phyloP scores from a whole-genome alignment of 2,888 invertebrate species.

The Amblyjoppa fuscipennis region DNA sequence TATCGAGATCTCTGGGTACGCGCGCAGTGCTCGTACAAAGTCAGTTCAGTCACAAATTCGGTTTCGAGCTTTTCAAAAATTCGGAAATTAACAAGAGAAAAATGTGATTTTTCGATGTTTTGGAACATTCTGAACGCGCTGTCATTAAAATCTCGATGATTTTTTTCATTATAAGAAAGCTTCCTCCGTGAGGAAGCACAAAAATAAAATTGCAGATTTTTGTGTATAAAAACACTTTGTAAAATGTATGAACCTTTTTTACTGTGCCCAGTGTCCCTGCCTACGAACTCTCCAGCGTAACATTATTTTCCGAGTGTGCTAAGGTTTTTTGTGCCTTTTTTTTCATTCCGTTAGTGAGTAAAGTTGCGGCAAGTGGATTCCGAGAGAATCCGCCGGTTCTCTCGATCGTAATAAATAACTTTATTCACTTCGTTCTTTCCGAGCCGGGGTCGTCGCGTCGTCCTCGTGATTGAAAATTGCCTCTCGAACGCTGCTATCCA shows the following conservation, averaged over 20 bases:
- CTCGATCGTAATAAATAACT: conserved; percentile 47
- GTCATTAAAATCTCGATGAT: too few species aligned
- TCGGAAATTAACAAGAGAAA: not conserved
- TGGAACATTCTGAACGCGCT: too few species aligned
- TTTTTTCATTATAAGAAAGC: too few species aligned
- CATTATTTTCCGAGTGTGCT: not conserved
- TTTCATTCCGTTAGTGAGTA: not conserved
- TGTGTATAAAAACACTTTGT: too few species aligned
- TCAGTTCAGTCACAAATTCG: not conserved
- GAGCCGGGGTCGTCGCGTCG: conserved; percentile 1
- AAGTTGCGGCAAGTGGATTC: not conserved
- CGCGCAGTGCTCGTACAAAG: not conserved
- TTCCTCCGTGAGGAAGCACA: too few species aligned
- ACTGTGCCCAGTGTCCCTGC: too few species aligned
- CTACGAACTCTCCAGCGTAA: too few species aligned
- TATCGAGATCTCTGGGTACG: not conserved
- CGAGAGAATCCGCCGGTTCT: conserved; percentile 18
- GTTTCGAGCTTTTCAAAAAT: not conserved
- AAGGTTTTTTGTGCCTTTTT: not conserved
- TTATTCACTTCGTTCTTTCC: conserved; percentile 29
- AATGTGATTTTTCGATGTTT: not conserved
- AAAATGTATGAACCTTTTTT: too few species aligned
- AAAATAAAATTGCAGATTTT: not conserved
- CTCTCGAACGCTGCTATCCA: conserved; percentile 51
- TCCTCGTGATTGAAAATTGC: conserved; percentile 58